A percentile compares a stretch with the other conserved stretches of the same genome.
Evolutionary conservation across 2,888 invertebrate species (phyloP).

Genomic region (Megamerina dolium): DNA sequence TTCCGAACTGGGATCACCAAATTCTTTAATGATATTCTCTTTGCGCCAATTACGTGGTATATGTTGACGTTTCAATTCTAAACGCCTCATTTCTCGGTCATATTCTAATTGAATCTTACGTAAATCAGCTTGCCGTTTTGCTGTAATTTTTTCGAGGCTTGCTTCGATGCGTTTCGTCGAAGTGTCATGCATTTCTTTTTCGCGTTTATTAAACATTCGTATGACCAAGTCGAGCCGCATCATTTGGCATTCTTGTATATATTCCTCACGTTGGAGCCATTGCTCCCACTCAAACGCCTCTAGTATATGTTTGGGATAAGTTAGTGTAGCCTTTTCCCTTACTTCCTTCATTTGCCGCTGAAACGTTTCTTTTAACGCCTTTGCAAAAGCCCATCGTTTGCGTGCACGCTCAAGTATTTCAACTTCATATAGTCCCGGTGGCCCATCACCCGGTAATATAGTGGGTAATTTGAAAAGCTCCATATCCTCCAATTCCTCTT

Average conservation of each 20-base stretch:
- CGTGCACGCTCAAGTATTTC: constrained; percentile 65
- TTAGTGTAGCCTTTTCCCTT: constrained; percentile 21
- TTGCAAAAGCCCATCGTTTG: constrained; percentile 60
- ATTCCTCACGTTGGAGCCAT: constrained; percentile 77
- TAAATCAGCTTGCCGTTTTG: constrained; percentile 55
- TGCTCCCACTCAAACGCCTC: constrained; percentile 76
- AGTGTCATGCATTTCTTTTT: constrained; percentile 38
- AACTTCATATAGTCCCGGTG: constrained; percentile 43
- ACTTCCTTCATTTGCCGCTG: constrained; percentile 54
- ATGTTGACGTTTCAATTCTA: constrained; percentile 48
- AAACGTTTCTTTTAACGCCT: constrained; percentile 54
- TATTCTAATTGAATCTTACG: constrained; percentile 50
- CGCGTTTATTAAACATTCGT: constrained; percentile 56
- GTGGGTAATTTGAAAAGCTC: constrained; percentile 41
- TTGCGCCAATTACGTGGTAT: constrained; percentile 46
- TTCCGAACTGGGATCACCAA: constrained; percentile 57
- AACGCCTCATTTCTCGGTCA: constrained; percentile 51
- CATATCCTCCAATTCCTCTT: constrained; percentile 26
- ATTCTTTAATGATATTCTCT: constrained; percentile 51
- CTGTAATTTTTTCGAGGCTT: constrained; percentile 51
- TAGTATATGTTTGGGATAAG: constrained; percentile 58
- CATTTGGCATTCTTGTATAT: constrained; percentile 66
- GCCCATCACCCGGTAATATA: constrained; percentile 31
- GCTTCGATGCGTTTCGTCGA: constrained; percentile 51
- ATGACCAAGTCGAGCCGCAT: constrained; percentile 55